Base-by-base conservation (phyloP, 2,888 invertebrate species). In the Folsomia candida region DNA sequence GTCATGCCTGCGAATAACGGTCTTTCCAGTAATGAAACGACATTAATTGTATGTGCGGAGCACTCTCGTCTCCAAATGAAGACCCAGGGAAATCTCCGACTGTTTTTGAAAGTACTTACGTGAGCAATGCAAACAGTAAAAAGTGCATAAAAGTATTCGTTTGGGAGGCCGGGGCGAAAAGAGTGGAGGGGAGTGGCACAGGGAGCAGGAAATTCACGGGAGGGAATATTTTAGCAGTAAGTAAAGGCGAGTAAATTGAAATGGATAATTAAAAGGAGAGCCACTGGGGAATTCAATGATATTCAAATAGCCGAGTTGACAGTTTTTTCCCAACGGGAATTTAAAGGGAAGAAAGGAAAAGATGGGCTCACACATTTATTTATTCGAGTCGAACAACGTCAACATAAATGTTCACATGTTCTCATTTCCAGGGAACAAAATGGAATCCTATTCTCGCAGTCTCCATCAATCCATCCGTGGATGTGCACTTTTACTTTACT, bases 241-340 rank as follows among this genome's bases (percentile, higher is more conserved):
- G 72, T 58, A 47, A 47, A 18, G 63, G 67, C 65, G 66, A 68
- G 71, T 72, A 73, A 78, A 78, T 76, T 77, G 77, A 77, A 77
- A 71, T 69, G 71, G 75, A 76, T 76, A 78, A 78, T 78, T 76
- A 76, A 78, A 78, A 78, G 74, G 71, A 71, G 72, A 57, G 68
- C 71, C 74, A 72, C 58, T 67, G 68, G 72, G 76, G 75, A 74
- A 76, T 78, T 72, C 73, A 72, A 72, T 69, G 73, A 75, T 75
- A 74, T 78, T 76, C 76, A 76, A 78, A 78, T 75, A 75, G 78
- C 75, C 76, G 76, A 78, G 76, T 78, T 78, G 78, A 78, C 78
- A 78, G 78, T 78, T 78, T 69, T 70, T 68, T 70, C 76, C 75
- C 72, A 61, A 65, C 62, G 75, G 72, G 71, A 69, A 66, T 58